Conservation (phyloP, 2,113 vertebrate species). For the Monopterus albus region DNA sequence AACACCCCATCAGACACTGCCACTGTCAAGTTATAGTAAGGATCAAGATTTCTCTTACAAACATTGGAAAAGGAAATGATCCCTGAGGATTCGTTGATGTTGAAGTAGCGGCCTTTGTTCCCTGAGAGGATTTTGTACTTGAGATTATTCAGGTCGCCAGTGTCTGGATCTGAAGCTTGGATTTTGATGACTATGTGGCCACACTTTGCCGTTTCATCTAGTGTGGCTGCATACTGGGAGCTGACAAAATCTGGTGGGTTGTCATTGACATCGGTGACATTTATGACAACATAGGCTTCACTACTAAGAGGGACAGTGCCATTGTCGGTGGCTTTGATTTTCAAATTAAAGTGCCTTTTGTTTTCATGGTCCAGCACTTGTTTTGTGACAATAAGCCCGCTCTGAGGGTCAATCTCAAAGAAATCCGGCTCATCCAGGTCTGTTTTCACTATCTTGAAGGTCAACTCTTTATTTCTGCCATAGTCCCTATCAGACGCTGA, state of each 20-base stretch:
- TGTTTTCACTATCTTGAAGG: constrained; percentile 87
- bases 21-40: constrained; percentile 90
- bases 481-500: constrained; percentile 90
- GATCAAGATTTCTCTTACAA: constrained; percentile 89
- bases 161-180: constrained; percentile 92
- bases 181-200: constrained; percentile 94
- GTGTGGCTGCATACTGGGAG: constrained; percentile 87
- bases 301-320: constrained; percentile 86
- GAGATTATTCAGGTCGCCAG: constrained; percentile 82
- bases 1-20: constrained; percentile 96
- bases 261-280: constrained; percentile 93
- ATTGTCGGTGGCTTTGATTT: constrained; percentile 88
- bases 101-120: constrained; percentile 92
- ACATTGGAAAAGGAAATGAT: constrained; percentile 94
- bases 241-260: constrained; percentile 92
- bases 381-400: constrained; percentile 87
- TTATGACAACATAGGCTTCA: constrained; percentile 85
- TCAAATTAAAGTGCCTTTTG: constrained; percentile 85
- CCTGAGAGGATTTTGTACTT: constrained; percentile 95
- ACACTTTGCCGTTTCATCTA: constrained; percentile 93
- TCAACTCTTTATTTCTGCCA: constrained; percentile 87
- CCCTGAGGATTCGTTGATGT: constrained; percentile 93
- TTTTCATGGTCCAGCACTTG: constrained; percentile 90
- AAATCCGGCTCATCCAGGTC: constrained; percentile 82
- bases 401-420: constrained; percentile 87